These are phyloP conservation scores for Canis aureus DNA, from an alignment of 2,113 vertebrate species.

Conservation along the genomic window DNA sequence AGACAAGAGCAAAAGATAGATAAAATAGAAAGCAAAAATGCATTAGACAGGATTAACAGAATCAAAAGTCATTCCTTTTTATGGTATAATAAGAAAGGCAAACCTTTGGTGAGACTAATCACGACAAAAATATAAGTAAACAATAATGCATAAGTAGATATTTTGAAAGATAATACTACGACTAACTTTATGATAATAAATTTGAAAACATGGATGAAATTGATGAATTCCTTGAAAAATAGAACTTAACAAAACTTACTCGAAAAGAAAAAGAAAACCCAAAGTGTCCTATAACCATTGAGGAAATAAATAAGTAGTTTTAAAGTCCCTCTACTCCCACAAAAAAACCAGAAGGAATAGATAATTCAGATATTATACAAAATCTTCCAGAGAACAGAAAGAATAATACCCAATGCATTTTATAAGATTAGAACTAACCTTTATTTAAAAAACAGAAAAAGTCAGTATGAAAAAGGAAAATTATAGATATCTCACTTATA, in stretches of 20 bases:
- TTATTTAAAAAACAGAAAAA: background rate
- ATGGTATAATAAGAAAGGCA: background rate
- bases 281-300: background rate
- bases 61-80: background rate
- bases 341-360: background rate
- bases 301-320: background rate
- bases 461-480: constrained; percentile 6
- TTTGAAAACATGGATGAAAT: constrained; percentile 8
- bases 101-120: background rate
- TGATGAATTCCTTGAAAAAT: background rate
- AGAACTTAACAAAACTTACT: constrained; percentile 11
- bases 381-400: background rate
- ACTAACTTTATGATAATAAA: constrained; percentile 12
- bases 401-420: background rate
- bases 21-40: constrained; percentile 39
- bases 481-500: background rate
- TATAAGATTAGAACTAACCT: background rate
- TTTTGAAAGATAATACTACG: background rate
- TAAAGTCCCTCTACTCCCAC: background rate
- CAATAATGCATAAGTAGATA: background rate
- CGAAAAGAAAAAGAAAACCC: background rate
- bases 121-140: background rate
- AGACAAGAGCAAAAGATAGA: background rate
- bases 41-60: background rate
- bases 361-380: background rate